These are phyloP conservation scores for Mechanitis messenoides DNA, from an alignment of 2,888 invertebrate genomes.

Conservation along the genomic window DNA sequence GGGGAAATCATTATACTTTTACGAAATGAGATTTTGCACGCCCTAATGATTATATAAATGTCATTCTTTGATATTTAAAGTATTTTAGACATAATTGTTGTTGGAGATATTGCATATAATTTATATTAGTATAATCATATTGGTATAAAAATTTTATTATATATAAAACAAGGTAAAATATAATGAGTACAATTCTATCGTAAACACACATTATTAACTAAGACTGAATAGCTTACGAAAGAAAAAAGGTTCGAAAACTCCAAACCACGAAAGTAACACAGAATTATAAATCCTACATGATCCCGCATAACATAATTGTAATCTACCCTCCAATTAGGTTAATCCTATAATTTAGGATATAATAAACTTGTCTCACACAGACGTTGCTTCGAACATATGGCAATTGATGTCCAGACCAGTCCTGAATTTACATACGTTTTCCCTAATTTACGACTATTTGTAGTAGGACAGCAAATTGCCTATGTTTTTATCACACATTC, in stretches of 20 bases:
- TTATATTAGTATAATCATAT: too few species aligned
- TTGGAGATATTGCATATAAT: neutral
- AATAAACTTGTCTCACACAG: conserved; percentile 14
- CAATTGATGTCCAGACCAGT: conserved; percentile 24
- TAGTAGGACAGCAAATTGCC: neutral
- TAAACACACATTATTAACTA: too few species aligned
- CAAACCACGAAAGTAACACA: neutral
- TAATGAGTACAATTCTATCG: neutral
- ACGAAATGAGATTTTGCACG: conserved; percentile 22
- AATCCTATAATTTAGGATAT: conserved; percentile 6
- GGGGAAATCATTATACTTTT: neutral
- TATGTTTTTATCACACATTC: neutral
- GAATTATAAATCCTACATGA: neutral
- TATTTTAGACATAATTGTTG: conserved; percentile 21
- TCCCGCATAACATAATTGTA: conserved; percentile 1
- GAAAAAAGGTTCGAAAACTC: too few species aligned
- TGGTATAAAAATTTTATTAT: too few species aligned
- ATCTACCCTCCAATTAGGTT: conserved; percentile 5
- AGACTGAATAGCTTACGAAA: too few species aligned
- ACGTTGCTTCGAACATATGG: conserved; percentile 19
- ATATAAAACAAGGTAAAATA: too few species aligned
- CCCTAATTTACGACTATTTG: conserved; percentile 1
- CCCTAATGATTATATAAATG: conserved; percentile 30
- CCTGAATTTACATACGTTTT: conserved; percentile 20
- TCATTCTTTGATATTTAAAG: conserved; percentile 23